These are phyloP conservation scores for Decapterus maruadsi DNA, from an alignment of 2,797 vertebrate species.

Conservation along the genomic window DNA sequence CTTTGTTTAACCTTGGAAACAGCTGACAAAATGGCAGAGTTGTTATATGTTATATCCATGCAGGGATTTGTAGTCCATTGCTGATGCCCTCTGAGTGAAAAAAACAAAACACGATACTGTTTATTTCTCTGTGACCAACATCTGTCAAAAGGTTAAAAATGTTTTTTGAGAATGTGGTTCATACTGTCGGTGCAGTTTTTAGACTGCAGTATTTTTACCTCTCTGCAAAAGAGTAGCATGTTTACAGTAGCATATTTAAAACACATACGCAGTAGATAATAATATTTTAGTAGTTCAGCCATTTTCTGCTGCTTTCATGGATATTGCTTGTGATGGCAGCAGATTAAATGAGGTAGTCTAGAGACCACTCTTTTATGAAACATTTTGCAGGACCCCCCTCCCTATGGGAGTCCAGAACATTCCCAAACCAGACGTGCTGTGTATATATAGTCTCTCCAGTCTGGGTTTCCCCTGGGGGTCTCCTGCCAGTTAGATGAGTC, in stretches of 20 bases:
- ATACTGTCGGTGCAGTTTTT: not conserved
- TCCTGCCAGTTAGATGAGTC: not conserved
- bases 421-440: not conserved
- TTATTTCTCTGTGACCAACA: not conserved
- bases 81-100: not conserved
- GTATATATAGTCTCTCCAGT: not conserved
- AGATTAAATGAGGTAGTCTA: not conserved
- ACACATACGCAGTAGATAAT: not conserved
- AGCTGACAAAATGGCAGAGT: constrained; percentile 6
- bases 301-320: too few relatives aligned
- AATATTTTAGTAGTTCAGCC: not conserved
- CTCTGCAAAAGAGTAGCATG: too few relatives aligned
- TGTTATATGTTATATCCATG: not conserved
- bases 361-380: not conserved
- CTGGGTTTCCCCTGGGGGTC: not conserved
- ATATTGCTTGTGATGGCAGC: not conserved
- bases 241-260: too few relatives aligned
- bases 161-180: not conserved
- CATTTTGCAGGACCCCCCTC: not conserved
- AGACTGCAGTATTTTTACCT: not conserved
- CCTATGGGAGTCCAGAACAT: not conserved
- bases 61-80: not conserved
- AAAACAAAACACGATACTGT: not conserved
- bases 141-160: not conserved
- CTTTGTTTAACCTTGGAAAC: constrained; percentile 34